A percentile compares a stretch with the other conserved stretches of the same genome.
phyloP scores from a whole-genome alignment of 2,888 invertebrate genomes.

The Spodoptera exigua region DNA sequence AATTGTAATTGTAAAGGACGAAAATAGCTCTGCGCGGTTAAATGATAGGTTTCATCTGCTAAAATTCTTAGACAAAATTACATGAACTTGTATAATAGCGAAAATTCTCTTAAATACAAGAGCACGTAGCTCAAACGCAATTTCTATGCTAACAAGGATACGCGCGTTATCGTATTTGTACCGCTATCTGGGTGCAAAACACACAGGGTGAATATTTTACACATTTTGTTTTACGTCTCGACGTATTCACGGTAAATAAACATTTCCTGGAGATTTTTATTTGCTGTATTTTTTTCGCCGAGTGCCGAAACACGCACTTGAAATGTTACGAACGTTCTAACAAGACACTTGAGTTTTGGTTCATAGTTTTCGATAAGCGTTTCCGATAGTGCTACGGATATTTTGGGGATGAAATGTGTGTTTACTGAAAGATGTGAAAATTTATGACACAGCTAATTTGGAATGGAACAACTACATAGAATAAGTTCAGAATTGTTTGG shows the following conservation, averaged over 20 bases:
- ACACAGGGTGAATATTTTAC: slow-evolving; percentile 71
- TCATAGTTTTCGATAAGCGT: slow-evolving; percentile 44
- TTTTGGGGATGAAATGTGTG: slow-evolving; percentile 24
- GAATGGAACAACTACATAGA: too few relatives aligned
- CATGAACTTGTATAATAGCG: slow-evolving; percentile 36
- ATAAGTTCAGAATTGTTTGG: too few relatives aligned
- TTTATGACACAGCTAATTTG: slow-evolving; percentile 6
- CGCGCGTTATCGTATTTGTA: slow-evolving; percentile 70
- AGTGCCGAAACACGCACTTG: slow-evolving; percentile 53
- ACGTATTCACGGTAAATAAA: slow-evolving; percentile 58
- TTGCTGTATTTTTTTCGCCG: slow-evolving; percentile 49
- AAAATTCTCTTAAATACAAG: slow-evolving; percentile 56
- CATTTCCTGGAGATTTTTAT: slow-evolving; percentile 59
- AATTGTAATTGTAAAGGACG: too few relatives aligned
- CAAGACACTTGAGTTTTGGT: slow-evolving; percentile 59
- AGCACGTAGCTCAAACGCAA: slow-evolving; percentile 59
- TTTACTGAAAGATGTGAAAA: slow-evolving; percentile 2
- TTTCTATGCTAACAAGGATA: slow-evolving; percentile 75
- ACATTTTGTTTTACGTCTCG: slow-evolving; percentile 66
- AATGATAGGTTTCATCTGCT: background rate
- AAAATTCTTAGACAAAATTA: slow-evolving; percentile 44
- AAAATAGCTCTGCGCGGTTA: too few relatives aligned
- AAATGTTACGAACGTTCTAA: slow-evolving; percentile 61
- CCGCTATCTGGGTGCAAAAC: slow-evolving; percentile 67
- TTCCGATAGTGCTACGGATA: slow-evolving; percentile 27